phyloP scores from a whole-genome alignment of 1,140 invertebrate species.

The Rhizoglyphus robini region DNA sequence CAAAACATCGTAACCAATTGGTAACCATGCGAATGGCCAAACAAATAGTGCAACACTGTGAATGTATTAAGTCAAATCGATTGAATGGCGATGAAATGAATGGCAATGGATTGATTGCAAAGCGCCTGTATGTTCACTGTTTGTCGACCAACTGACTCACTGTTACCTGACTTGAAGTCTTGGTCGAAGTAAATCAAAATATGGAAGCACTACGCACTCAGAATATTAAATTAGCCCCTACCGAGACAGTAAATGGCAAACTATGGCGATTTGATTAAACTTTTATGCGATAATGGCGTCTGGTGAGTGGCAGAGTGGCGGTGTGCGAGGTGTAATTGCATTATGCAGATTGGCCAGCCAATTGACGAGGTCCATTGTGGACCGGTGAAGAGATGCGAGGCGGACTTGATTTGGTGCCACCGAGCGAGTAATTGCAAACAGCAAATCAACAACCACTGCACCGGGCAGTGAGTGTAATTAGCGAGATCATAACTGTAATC shows the following conservation, averaged over 20 bases:
- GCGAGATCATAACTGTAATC: constrained; percentile 10
- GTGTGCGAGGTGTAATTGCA: constrained; percentile 3
- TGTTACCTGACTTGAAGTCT: no score
- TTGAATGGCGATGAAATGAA: no score
- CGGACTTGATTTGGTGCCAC: neutral
- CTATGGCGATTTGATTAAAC: constrained; percentile 6
- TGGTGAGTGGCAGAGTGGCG: neutral
- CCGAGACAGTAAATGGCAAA: neutral
- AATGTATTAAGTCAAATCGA: no score
- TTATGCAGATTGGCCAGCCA: constrained; percentile 5
- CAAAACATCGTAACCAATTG: no score
- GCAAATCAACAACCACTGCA: constrained; percentile 2
- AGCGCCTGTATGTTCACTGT: no score
- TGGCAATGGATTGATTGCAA: no score
- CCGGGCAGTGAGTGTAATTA: neutral
- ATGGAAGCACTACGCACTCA: neutral
- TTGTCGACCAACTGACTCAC: no score
- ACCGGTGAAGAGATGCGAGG: neutral
- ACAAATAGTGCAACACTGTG: no score
- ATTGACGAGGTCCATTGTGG: neutral
- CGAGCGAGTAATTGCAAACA: neutral
- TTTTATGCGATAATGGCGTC: neutral
- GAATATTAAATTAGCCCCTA: constrained; percentile 6
- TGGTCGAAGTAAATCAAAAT: neutral
- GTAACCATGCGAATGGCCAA: no score